phyloP scores from a whole-genome alignment of 2,797 vertebrate genomes.

The Pseudochaenichthys georgianus region DNA sequence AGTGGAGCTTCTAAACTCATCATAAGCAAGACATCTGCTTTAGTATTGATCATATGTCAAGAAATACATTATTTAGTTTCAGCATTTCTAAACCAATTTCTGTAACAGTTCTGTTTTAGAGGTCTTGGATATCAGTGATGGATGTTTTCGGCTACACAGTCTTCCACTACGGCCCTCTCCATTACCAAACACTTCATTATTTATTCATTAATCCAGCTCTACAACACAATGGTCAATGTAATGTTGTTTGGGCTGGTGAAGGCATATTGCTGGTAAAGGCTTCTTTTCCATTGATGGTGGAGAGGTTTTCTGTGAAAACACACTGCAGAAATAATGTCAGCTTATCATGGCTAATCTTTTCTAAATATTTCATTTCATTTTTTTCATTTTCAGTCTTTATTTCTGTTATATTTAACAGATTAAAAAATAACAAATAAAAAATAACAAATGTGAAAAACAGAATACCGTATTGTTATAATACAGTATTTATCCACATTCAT shows the following conservation, averaged over 20 bases:
- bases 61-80: neutral
- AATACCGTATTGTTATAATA: too few species aligned
- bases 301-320: constrained; percentile 17
- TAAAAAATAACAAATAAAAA: too few species aligned
- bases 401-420: too few species aligned
- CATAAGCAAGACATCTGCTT: neutral
- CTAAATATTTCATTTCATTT: neutral
- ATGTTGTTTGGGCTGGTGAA: neutral
- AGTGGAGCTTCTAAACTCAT: neutral
- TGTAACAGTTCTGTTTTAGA: neutral
- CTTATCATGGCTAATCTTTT: neutral
- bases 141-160: neutral
- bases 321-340: neutral
- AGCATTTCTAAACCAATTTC: neutral
- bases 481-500: too few species aligned
- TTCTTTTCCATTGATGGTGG: neutral
- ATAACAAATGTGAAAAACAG: too few species aligned
- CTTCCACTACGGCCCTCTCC: neutral
- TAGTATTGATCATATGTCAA: neutral
- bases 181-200: neutral
- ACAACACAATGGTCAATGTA: neutral
- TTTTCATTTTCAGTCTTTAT: too few species aligned
- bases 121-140: neutral
- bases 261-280: neutral
- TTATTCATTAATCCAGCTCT: neutral